These are phyloP conservation scores for Chrysochloris asiatica DNA, from an alignment of 2,113 vertebrate genomes.

Conservation along the genomic window DNA sequence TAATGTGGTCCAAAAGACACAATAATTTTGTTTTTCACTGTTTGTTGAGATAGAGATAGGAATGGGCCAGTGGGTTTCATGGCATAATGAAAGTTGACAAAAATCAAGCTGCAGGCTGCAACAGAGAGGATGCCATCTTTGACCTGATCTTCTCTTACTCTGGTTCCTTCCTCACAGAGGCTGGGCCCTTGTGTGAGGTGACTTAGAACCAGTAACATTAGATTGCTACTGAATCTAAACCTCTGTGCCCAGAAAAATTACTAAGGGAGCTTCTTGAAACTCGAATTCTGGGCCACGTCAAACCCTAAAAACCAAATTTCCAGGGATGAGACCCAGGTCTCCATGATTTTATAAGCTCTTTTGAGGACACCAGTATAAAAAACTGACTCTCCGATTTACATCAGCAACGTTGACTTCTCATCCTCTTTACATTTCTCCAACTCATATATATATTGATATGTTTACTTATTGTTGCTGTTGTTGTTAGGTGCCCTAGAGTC, in stretches of 20 bases:
- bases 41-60: too few relatives aligned
- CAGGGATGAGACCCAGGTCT: background rate
- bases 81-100: too few relatives aligned
- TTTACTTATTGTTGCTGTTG: too few relatives aligned
- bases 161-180: background rate
- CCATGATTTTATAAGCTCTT: background rate
- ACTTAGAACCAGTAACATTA: background rate
- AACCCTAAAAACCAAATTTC: background rate
- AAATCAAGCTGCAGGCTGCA: too few relatives aligned
- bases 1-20: too few relatives aligned
- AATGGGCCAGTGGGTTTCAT: too few relatives aligned
- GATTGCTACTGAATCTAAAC: background rate
- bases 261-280: background rate
- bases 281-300: background rate
- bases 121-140: fast-evolving
- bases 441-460: background rate
- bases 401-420: background rate
- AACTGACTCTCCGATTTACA: background rate
- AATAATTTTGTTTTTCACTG: too few relatives aligned
- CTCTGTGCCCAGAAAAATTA: background rate
- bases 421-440: background rate
- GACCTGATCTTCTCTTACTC: background rate
- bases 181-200: background rate
- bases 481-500: too few relatives aligned
- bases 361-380: background rate